Percentiles rank a stretch among this genome's conserved stretches.
These are phyloP conservation scores for Sinosuthora webbiana DNA, from an alignment of 2,113 vertebrate species.

Conservation along the genomic window DNA sequence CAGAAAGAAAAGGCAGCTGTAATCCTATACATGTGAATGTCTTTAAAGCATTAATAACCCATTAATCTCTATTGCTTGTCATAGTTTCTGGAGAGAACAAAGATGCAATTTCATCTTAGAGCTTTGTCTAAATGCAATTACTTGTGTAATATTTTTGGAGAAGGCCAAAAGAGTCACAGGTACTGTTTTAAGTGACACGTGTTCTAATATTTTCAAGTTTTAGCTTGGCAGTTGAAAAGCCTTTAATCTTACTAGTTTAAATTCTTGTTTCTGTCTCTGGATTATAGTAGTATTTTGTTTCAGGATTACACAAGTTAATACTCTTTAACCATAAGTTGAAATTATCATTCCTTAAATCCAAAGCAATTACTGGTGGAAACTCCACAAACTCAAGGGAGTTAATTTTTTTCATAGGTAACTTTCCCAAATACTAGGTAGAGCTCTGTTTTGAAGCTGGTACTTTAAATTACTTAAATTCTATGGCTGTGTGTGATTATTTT, in stretches of 20 bases:
- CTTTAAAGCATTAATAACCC: neutral
- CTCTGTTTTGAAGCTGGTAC: neutral
- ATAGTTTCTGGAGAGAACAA: neutral
- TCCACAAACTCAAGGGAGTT: neutral
- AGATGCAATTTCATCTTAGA: neutral
- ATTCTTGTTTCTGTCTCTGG: neutral
- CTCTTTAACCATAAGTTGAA: neutral
- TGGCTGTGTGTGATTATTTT: fast-evolving
- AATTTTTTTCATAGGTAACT: neutral
- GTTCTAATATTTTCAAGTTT: neutral
- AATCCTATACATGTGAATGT: neutral
- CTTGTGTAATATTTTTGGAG: neutral
- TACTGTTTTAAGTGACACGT: neutral
- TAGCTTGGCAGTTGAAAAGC: neutral
- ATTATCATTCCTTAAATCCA: neutral
- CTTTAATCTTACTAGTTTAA: neutral
- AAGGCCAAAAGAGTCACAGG: neutral
- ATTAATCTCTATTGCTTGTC: neutral
- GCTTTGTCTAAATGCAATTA: neutral
- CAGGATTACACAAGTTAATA: neutral
- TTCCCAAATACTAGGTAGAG: neutral
- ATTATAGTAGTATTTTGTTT: neutral
- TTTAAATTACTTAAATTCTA: neutral
- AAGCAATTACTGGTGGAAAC: neutral
- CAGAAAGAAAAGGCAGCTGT: neutral